Evolutionary conservation across 2,888 invertebrate species (phyloP).

Genomic region (Andrena fulva): DNA sequence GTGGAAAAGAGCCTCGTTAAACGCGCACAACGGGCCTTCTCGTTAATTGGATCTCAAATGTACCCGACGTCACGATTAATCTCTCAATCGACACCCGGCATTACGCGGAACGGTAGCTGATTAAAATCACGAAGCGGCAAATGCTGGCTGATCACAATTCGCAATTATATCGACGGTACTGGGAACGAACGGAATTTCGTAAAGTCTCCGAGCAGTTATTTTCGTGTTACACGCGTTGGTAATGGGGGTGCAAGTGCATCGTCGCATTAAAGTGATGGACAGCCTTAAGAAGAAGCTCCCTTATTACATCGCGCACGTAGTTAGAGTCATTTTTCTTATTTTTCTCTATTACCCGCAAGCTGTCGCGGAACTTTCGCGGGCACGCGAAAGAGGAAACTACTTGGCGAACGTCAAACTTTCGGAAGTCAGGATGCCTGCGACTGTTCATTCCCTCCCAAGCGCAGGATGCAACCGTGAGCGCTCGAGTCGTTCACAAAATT

Average conservation of each 20-base stretch:
- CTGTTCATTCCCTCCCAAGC: constrained; percentile 20
- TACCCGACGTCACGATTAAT: neutral
- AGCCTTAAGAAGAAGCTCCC: constrained; percentile 16
- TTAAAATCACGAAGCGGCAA: neutral
- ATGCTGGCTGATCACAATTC: neutral
- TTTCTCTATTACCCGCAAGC: constrained; percentile 29
- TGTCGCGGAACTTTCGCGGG: constrained; percentile 48
- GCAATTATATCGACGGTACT: neutral
- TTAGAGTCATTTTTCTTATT: neutral
- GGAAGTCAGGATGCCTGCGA: constrained; percentile 9
- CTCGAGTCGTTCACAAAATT: constrained; percentile 8
- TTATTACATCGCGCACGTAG: constrained; percentile 3
- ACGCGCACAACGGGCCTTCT: neutral
- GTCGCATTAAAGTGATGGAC: neutral
- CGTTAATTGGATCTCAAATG: neutral
- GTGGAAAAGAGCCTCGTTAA: neutral
- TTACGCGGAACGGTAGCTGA: neutral
- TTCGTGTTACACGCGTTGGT: neutral
- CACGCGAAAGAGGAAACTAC: constrained; percentile 28
- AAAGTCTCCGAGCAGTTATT: neutral
- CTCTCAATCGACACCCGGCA: neutral
- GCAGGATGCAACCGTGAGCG: neutral
- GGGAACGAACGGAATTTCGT: neutral
- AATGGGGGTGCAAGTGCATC: neutral
- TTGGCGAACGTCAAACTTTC: constrained; percentile 42